These are phyloP conservation scores for Atta cephalotes DNA, from an alignment of 1,140 invertebrate genomes.

Conservation along the genomic window DNA sequence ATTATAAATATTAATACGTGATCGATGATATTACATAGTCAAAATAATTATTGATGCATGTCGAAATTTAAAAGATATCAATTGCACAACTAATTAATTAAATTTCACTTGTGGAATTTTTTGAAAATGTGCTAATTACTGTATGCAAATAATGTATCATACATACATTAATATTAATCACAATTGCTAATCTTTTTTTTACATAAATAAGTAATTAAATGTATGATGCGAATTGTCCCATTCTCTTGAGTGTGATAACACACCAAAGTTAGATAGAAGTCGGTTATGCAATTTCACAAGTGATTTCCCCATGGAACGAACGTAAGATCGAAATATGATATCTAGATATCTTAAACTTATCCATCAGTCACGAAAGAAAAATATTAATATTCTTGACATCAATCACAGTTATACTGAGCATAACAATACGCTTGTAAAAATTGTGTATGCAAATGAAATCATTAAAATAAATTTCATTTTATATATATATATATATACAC, in stretches of 20 bases:
- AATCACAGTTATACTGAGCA: not conserved
- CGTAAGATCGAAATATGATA: slow-evolving; percentile 65
- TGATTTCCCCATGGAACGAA: slow-evolving; percentile 70
- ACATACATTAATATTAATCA: slow-evolving; percentile 44
- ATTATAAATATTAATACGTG: slow-evolving; percentile 4
- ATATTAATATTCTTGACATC: slow-evolving; percentile 17
- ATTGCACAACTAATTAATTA: not conserved
- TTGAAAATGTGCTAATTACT: no score
- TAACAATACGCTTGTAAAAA: not conserved
- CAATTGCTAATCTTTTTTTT: slow-evolving; percentile 51
- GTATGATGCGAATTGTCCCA: slow-evolving; percentile 49
- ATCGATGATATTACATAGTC: not conserved
- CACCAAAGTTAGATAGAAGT: slow-evolving; percentile 59
- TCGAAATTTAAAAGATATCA: not conserved
- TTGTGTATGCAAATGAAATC: not conserved
- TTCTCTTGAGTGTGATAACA: slow-evolving; percentile 45
- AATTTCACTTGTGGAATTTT: not conserved
- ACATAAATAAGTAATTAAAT: slow-evolving; percentile 54
- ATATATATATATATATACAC: no score
- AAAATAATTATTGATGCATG: not conserved
- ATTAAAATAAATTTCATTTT: not conserved
- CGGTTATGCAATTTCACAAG: slow-evolving; percentile 70
- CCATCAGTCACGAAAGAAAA: not conserved
- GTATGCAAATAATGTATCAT: slow-evolving; percentile 7
- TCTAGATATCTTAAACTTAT: not conserved